Percentiles rank a stretch among this genome's conserved stretches.
These are phyloP conservation scores for Saccostrea echinata DNA, from an alignment of 1,140 invertebrate species.

Conservation along the genomic window DNA sequence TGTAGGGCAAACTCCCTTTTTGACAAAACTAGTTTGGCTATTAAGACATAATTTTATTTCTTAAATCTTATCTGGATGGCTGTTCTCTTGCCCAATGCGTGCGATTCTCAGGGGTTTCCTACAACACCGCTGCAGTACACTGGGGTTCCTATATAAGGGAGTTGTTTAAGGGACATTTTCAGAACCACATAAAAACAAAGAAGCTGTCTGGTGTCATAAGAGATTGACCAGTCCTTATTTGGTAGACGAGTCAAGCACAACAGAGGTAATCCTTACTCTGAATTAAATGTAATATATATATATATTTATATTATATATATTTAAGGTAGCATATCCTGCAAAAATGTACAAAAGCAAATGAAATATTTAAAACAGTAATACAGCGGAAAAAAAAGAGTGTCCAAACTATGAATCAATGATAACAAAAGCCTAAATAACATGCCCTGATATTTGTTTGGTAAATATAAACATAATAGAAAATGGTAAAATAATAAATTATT, in stretches of 20 bases:
- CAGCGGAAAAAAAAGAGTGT: no score
- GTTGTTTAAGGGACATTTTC: no score
- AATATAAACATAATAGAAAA: no score
- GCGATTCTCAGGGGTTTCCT: background rate
- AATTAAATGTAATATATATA: background rate
- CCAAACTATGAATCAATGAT: no score
- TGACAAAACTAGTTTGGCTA: no score
- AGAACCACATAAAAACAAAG: background rate
- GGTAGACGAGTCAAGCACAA: conserved; percentile 12
- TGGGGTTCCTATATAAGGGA: conserved; percentile 15
- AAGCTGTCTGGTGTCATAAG: background rate
- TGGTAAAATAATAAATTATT: no score
- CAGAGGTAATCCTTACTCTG: background rate
- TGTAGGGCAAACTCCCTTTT: no score
- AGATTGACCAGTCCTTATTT: conserved; percentile 37
- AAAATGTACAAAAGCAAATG: no score
- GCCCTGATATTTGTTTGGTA: no score
- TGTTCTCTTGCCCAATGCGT: background rate
- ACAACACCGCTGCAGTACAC: background rate
- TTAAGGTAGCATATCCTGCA: background rate
- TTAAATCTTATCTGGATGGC: background rate
- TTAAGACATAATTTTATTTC: conserved; percentile 6
- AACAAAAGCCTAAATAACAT: no score
- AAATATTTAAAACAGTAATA: no score
- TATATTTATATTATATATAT: background rate